These are phyloP conservation scores for Athene cunicularia DNA, from an alignment of 2,113 vertebrate species.

Conservation along the genomic window DNA sequence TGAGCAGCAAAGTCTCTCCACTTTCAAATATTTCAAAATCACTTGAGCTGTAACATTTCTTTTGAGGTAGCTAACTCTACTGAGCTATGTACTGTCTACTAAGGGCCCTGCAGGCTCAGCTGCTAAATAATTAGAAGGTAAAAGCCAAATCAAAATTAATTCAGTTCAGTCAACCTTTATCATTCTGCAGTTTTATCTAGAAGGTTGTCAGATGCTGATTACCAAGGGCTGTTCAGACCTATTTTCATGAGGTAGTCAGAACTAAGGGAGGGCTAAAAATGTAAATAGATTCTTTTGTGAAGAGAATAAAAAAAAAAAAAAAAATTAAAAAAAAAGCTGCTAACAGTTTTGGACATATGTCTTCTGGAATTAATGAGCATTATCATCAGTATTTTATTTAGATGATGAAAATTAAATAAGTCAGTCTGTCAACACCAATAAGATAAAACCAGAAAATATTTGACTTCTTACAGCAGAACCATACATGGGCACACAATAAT, in stretches of 20 bases:
- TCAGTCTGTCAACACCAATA: neutral
- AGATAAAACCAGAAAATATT: neutral
- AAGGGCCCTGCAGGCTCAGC: neutral
- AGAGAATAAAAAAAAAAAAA: neutral
- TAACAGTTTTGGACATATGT: neutral
- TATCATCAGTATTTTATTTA: conserved; percentile 1
- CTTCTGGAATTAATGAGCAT: conserved; percentile 11
- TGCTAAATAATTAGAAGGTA: conserved; percentile 47
- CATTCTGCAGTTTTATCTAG: neutral
- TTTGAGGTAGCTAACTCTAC: neutral
- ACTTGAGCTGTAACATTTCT: neutral
- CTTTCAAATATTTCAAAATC: conserved; percentile 31
- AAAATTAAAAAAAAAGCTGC: neutral
- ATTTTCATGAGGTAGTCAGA: neutral
- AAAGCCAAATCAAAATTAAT: conserved; percentile 55
- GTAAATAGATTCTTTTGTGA: conserved; percentile 14
- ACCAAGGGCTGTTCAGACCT: neutral
- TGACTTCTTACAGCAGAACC: neutral
- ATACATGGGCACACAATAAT: neutral
- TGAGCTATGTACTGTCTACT: neutral
- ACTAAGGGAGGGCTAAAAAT: neutral
- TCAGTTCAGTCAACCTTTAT: neutral
- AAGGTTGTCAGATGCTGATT: conserved; percentile 19
- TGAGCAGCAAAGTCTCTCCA: neutral
- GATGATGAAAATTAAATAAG: neutral